A percentile compares a stretch with the other conserved stretches of the same genome.
Conservation (phyloP, 2,888 invertebrate species). For the Melanotus villosus region DNA sequence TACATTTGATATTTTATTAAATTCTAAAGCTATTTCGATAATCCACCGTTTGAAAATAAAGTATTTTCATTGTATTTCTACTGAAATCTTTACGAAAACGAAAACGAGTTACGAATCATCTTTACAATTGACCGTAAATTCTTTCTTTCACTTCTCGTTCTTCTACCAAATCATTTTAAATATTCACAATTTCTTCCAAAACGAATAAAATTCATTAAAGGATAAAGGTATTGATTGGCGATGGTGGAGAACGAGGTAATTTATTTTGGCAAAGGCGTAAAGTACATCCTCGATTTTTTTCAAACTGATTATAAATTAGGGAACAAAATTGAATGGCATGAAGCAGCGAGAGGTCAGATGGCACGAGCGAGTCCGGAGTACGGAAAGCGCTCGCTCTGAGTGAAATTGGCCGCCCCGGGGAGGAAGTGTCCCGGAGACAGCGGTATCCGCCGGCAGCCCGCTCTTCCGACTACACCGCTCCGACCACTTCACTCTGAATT, state of each 20-base stretch:
- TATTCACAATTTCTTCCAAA: not conserved
- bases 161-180: too few species aligned
- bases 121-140: too few species aligned
- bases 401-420: conserved; percentile 69
- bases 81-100: too few species aligned
- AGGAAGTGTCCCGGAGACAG: conserved; percentile 71
- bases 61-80: too few species aligned
- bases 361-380: conserved; percentile 60
- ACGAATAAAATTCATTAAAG: not conserved
- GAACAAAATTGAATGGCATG: conserved; percentile 36
- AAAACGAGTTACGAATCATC: too few species aligned
- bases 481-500: conserved; percentile 64
- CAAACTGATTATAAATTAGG: conserved; percentile 35
- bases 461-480: conserved; percentile 65
- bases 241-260: not conserved
- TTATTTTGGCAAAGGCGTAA: not conserved
- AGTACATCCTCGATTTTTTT: conserved; percentile 10
- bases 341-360: conserved; percentile 51
- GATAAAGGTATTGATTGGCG: not conserved
- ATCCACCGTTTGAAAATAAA: not conserved
- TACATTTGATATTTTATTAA: too few species aligned
- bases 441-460: conserved; percentile 69
- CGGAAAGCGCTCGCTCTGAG: conserved; percentile 68
- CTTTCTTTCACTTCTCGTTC: too few species aligned
- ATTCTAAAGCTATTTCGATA: not conserved